Percentiles rank a stretch among this genome's conserved stretches.
These are phyloP conservation scores for Epinotia ramella DNA, from an alignment of 2,888 invertebrate species.

Conservation along the genomic window DNA sequence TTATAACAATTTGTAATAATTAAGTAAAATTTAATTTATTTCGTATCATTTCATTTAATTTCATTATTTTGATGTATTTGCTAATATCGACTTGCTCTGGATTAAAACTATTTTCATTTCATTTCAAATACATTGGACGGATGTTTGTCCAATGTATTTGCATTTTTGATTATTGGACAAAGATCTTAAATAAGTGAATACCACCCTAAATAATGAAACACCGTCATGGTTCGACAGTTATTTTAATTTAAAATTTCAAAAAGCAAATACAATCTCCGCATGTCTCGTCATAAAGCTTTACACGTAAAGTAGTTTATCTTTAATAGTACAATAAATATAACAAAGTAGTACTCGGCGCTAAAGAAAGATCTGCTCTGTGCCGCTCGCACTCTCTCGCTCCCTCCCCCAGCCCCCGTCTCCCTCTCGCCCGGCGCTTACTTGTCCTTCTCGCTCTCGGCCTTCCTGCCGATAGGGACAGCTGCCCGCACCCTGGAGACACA, in stretches of 20 bases:
- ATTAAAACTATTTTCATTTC: no score
- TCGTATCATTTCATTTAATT: no score
- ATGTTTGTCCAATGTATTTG: no score
- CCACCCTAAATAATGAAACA: constrained; percentile 54
- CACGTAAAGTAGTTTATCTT: constrained; percentile 77
- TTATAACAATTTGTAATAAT: no score
- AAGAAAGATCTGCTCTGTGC: constrained; percentile 52
- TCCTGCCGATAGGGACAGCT: constrained; percentile 95
- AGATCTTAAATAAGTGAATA: no score
- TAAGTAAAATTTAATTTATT: no score
- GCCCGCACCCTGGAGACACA: constrained; percentile 90
- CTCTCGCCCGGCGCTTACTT: constrained; percentile 84
- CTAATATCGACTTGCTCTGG: no score
- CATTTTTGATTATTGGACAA: no score
- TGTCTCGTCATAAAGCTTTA: constrained; percentile 85
- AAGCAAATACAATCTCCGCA: constrained; percentile 85
- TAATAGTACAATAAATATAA: constrained; percentile 82
- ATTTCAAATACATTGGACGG: no score
- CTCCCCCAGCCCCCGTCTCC: constrained; percentile 46
- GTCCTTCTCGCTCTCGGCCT: constrained; percentile 93
- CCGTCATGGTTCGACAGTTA: constrained; percentile 74
- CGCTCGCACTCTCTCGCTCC: constrained; percentile 59
- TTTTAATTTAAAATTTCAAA: constrained; percentile 86
- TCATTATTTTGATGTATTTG: no score
- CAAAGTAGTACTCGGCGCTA: constrained; percentile 76